Conservation (phyloP, 2,888 invertebrate genomes). For the Parnassius orleans region DNA sequence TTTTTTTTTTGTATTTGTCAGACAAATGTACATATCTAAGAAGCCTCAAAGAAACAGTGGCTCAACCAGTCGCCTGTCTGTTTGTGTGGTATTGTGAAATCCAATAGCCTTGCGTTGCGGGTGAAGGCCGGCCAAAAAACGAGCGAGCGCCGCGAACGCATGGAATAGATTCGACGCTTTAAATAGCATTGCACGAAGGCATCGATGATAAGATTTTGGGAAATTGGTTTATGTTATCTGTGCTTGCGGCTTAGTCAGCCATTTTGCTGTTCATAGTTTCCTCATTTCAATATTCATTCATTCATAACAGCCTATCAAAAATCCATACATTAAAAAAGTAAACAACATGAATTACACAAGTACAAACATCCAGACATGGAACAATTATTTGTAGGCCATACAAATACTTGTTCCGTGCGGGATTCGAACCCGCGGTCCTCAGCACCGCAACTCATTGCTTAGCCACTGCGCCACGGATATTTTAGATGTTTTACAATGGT, state of each 20-base stretch:
- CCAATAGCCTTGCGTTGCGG: conserved; percentile 65
- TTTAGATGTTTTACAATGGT: too few relatives aligned
- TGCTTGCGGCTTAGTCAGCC: background rate
- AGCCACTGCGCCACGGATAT: too few relatives aligned
- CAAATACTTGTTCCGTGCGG: too few relatives aligned
- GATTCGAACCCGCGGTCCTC: too few relatives aligned
- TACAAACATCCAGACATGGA: too few relatives aligned
- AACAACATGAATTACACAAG: too few relatives aligned
- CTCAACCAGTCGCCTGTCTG: conserved; percentile 25
- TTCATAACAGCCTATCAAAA: too few relatives aligned
- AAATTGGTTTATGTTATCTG: conserved; percentile 8
- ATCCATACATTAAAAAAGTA: too few relatives aligned
- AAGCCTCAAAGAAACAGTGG: conserved; percentile 42
- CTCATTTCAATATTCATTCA: too few relatives aligned
- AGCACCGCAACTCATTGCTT: too few relatives aligned
- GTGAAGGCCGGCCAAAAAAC: conserved; percentile 70
- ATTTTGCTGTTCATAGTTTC: background rate
- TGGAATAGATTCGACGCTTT: conserved; percentile 45
- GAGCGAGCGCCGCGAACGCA: conserved; percentile 50
- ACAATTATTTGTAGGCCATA: too few relatives aligned
- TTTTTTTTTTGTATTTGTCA: conserved; percentile 1
- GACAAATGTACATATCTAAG: conserved; percentile 36
- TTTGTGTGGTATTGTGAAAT: conserved; percentile 68
- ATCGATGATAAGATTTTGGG: conserved; percentile 43
- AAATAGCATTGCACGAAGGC: conserved; percentile 54